Percentiles rank a stretch among this genome's conserved stretches.
These are phyloP conservation scores for Metacarcinus magister DNA, from an alignment of 2,888 invertebrate genomes.

Conservation along the genomic window DNA sequence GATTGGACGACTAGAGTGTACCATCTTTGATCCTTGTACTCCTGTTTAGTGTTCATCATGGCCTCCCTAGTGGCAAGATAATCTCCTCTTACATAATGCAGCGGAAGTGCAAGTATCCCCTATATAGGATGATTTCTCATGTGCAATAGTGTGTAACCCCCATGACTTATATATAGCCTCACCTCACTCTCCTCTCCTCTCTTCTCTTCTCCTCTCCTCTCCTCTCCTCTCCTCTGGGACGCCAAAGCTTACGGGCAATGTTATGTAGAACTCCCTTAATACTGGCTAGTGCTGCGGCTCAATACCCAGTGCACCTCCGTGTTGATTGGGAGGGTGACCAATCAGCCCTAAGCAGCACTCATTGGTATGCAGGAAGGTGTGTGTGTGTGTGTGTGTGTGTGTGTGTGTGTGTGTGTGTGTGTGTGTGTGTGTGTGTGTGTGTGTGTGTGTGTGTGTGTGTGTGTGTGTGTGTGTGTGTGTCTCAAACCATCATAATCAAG, in stretches of 20 bases:
- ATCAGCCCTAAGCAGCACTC: not conserved
- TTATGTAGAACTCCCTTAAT: not conserved
- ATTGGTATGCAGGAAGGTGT: not conserved
- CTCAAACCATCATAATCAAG: not conserved
- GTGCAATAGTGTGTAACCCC: conserved; percentile 8
- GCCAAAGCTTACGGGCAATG: not conserved
- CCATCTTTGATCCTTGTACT: not conserved
- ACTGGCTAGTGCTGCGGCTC: not conserved
- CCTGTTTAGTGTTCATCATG: not conserved
- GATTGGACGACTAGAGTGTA: not conserved
- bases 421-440: not conserved
- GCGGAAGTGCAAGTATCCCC: not conserved
- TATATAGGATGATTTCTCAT: not conserved
- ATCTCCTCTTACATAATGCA: not conserved
- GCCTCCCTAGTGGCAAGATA: not conserved
- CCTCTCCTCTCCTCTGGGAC: not conserved
- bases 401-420: conserved; percentile 17
- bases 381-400: conserved; percentile 47
- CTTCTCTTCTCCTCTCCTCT: not conserved
- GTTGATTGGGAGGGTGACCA: not conserved
- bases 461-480: not conserved
- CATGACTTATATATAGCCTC: not conserved
- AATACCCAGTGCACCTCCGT: not conserved
- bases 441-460: not conserved
- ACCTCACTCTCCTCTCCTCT: not conserved